Conservation (phyloP, 2,113 vertebrate genomes). For the Lutjanus erythropterus region DNA sequence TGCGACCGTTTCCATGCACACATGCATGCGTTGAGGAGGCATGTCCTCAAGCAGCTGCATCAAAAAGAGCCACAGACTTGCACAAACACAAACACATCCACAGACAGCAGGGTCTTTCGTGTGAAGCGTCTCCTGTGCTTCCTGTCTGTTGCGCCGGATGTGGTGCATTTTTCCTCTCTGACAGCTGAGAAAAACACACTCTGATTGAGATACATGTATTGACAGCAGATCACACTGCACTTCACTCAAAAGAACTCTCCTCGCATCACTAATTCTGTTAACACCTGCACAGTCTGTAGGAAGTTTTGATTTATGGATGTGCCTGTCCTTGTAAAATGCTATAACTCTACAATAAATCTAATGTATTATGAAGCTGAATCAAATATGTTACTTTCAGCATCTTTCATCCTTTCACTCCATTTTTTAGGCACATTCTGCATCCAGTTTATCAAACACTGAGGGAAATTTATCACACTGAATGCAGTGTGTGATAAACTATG, state of each 20-base stretch:
- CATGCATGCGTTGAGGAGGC: neutral
- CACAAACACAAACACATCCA: slow-evolving; percentile 25
- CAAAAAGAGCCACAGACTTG: slow-evolving; percentile 2
- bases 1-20: slow-evolving; percentile 14
- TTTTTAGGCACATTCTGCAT: neutral
- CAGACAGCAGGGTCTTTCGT: slow-evolving; percentile 33
- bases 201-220: slow-evolving; percentile 10
- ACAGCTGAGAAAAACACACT: slow-evolving; percentile 43
- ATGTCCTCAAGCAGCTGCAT: slow-evolving; percentile 13
- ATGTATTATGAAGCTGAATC: neutral
- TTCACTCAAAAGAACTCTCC: slow-evolving; percentile 22
- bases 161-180: slow-evolving; percentile 18
- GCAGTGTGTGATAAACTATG: neutral
- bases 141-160: slow-evolving; percentile 70
- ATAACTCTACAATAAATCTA: neutral
- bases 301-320: neutral
- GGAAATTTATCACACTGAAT: neutral
- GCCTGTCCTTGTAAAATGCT: neutral
- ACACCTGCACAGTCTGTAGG: slow-evolving; percentile 14
- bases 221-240: slow-evolving; percentile 17
- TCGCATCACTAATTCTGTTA: slow-evolving; percentile 22
- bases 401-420: neutral
- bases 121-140: slow-evolving; percentile 54
- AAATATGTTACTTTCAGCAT: neutral
- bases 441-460: neutral